Conservation (phyloP, 2,888 invertebrate genomes). For the Lycocerus yunnanus region DNA sequence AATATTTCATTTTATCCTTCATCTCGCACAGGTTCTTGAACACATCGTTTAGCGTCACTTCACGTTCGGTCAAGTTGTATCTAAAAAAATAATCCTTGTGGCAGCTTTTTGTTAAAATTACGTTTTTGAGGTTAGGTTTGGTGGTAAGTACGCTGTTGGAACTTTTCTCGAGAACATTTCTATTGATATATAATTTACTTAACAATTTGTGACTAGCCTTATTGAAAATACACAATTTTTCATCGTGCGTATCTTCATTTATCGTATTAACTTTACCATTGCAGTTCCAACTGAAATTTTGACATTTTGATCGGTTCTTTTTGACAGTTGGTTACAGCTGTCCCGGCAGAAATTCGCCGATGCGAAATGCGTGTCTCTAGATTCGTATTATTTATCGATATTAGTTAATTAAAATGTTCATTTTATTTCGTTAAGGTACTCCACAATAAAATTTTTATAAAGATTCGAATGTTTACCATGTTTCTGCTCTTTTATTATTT, state of each 20-base stretch:
- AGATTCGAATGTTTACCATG: neutral
- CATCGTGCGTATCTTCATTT: neutral
- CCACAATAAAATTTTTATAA: neutral
- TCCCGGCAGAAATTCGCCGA: neutral
- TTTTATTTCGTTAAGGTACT: neutral
- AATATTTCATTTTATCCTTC: slow-evolving; percentile 20
- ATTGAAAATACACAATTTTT: neutral
- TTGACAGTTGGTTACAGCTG: neutral
- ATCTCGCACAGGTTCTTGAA: slow-evolving; percentile 23
- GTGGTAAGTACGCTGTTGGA: slow-evolving; percentile 29
- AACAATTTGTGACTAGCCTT: neutral
- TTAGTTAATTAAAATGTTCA: neutral
- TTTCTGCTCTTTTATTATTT: neutral
- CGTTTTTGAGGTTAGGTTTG: slow-evolving; percentile 48
- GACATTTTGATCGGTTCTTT: neutral
- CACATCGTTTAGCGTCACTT: slow-evolving; percentile 36
- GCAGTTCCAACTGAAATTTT: neutral
- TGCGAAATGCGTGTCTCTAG: neutral
- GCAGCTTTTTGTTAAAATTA: slow-evolving; percentile 32
- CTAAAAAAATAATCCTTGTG: slow-evolving; percentile 29
- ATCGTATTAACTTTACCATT: neutral
- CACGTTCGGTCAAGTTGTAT: slow-evolving; percentile 39
- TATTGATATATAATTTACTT: neutral
- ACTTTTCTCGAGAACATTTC: slow-evolving; percentile 33
- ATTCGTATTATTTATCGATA: neutral